A percentile compares a stretch with the other conserved stretches of the same genome.
These are phyloP conservation scores for Drosophila azteca DNA, from an alignment of 1,140 invertebrate genomes.

Conservation along the genomic window DNA sequence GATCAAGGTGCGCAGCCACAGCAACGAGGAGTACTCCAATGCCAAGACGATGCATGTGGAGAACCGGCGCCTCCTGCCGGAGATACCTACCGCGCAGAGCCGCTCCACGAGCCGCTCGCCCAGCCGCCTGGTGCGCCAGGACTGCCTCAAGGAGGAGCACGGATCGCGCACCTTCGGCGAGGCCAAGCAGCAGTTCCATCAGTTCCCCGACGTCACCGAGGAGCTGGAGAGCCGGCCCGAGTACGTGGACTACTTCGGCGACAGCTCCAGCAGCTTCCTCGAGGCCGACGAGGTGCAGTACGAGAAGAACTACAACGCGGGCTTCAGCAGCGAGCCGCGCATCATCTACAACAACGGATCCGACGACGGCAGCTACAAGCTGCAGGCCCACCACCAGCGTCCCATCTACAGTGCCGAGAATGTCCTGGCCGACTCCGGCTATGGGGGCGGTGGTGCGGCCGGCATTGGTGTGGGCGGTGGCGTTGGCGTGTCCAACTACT, in stretches of 20 bases:
- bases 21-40: conserved; percentile 83
- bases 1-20: conserved; percentile 83
- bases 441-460: conserved; percentile 20
- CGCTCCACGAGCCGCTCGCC: conserved; percentile 64
- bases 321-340: conserved; percentile 81
- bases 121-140: conserved; percentile 79
- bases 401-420: conserved; percentile 79
- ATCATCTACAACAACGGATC: conserved; percentile 81
- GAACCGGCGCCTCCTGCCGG: conserved; percentile 72
- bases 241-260: conserved; percentile 81
- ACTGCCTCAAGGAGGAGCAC: conserved; percentile 78
- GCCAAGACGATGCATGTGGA: conserved; percentile 62
- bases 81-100: conserved; percentile 70
- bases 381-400: conserved; percentile 35
- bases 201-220: conserved; percentile 77
- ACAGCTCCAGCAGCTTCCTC: conserved; percentile 73
- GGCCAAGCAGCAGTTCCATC: conserved; percentile 81
- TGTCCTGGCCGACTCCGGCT: conserved; percentile 51
- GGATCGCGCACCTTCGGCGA: conserved; percentile 75
- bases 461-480: conserved; percentile 24
- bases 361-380: conserved; percentile 63
- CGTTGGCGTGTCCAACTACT: conserved; percentile 45
- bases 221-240: conserved; percentile 68
- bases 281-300: conserved; percentile 82
- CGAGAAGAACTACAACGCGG: conserved; percentile 77